A percentile compares a stretch with the other conserved stretches of the same genome.
Evolutionary conservation across 2,113 vertebrate genomes (phyloP).

Genomic region (Cnemophilus loriae): DNA sequence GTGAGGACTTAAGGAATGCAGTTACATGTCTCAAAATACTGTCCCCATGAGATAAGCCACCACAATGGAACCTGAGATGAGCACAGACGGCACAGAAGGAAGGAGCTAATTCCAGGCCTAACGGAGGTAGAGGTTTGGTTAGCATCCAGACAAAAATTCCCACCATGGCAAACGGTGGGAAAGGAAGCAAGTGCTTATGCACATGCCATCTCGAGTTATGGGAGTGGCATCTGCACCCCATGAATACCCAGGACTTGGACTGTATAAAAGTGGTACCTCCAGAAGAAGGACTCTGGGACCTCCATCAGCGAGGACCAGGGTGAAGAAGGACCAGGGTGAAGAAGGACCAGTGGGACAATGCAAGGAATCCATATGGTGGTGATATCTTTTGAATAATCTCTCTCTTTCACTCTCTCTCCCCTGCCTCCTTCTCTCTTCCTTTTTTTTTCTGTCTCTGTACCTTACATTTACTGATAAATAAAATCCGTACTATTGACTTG

Average conservation of each 20-base stretch:
- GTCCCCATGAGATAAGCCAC: too few relatives aligned
- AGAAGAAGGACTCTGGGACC: neutral
- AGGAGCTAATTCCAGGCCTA: neutral
- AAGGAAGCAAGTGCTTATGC: neutral
- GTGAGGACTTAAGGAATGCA: neutral
- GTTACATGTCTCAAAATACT: neutral
- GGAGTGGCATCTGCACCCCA: neutral
- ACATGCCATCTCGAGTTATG: neutral
- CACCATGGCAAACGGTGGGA: neutral
- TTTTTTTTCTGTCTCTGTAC: neutral
- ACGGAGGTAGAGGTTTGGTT: neutral
- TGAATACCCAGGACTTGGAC: neutral
- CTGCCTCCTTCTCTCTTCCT: too few relatives aligned
- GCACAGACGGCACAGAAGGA: neutral
- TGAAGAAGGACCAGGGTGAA: neutral
- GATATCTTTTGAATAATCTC: neutral
- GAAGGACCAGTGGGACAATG: fast-evolving
- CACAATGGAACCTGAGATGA: neutral
- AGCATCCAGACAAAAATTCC: neutral
- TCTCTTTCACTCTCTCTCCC: neutral
- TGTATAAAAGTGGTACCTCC: too few relatives aligned
- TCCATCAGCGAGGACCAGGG: neutral
- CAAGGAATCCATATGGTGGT: neutral
- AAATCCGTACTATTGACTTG: fast-evolving
- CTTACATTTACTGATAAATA: neutral